phyloP scores from a whole-genome alignment of 2,797 vertebrate species.

The Amniataba percoides region DNA sequence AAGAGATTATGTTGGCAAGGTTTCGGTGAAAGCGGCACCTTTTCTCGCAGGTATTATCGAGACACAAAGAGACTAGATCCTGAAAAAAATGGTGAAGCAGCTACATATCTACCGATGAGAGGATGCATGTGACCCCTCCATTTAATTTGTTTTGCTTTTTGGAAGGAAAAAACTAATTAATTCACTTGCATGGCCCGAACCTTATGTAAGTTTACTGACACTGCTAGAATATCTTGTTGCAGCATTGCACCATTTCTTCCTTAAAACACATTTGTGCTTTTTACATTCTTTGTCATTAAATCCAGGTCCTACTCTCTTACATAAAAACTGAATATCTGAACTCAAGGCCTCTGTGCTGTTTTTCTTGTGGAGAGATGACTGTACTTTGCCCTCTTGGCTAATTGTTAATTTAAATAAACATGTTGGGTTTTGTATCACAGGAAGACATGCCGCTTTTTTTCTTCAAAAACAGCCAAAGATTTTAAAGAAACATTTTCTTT shows the following conservation, averaged over 20 bases:
- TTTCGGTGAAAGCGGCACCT: background rate
- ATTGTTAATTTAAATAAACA: constrained; percentile 18
- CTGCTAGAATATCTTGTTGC: background rate
- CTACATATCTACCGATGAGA: no score
- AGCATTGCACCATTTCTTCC: background rate
- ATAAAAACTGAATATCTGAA: background rate
- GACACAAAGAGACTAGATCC: background rate
- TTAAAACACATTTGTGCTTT: background rate
- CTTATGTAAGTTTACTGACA: background rate
- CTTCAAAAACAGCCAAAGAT: background rate
- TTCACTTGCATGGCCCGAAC: background rate
- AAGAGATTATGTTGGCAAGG: background rate
- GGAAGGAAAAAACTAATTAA: background rate
- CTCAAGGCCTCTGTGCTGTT: background rate
- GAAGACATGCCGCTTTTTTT: background rate
- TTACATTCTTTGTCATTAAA: background rate
- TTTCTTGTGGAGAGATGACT: background rate
- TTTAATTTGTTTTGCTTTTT: background rate
- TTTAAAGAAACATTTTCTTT: background rate
- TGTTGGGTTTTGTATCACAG: constrained; percentile 4
- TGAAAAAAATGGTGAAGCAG: background rate
- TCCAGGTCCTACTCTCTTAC: background rate
- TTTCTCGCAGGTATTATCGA: background rate
- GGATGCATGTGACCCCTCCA: background rate
- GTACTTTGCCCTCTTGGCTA: background rate